Evolutionary conservation across 2,113 vertebrate genomes (phyloP).

Genomic region (Oncorhynchus clarkii): DNA sequence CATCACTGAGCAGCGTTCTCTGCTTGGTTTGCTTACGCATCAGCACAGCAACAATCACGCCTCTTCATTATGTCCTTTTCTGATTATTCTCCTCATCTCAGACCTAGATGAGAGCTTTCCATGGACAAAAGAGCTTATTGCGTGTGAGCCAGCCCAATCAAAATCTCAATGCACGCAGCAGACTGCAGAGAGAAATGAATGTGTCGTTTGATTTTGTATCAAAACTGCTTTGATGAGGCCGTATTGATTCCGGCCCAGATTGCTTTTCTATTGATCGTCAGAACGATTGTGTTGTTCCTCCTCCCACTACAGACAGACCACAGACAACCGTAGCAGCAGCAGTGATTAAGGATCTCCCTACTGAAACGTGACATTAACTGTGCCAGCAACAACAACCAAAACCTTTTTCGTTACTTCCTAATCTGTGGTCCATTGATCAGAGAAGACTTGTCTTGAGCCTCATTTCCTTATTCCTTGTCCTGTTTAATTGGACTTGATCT

Average conservation of each 20-base stretch:
- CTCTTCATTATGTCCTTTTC: background rate
- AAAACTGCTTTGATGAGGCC: background rate
- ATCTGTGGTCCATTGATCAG: too few relatives aligned
- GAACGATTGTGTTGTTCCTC: background rate
- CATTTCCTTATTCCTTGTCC: too few relatives aligned
- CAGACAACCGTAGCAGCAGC: background rate
- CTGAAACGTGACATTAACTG: background rate
- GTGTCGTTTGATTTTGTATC: background rate
- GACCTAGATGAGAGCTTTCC: too few relatives aligned
- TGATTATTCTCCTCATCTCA: background rate
- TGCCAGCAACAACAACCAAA: too few relatives aligned
- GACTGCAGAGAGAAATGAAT: background rate
- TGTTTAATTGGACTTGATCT: too few relatives aligned
- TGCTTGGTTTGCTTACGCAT: background rate
- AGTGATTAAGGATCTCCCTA: background rate
- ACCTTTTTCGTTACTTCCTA: too few relatives aligned
- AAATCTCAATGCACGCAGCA: background rate
- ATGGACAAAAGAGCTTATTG: background rate
- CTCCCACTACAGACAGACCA: background rate
- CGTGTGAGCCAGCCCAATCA: background rate
- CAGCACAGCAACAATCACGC: background rate
- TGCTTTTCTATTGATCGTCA: background rate
- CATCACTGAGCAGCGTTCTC: background rate
- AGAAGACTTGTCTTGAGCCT: too few relatives aligned
- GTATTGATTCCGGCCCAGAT: background rate